Conservation (phyloP, 2,113 vertebrate genomes). For the Brachyhypopomus occidentalis region DNA sequence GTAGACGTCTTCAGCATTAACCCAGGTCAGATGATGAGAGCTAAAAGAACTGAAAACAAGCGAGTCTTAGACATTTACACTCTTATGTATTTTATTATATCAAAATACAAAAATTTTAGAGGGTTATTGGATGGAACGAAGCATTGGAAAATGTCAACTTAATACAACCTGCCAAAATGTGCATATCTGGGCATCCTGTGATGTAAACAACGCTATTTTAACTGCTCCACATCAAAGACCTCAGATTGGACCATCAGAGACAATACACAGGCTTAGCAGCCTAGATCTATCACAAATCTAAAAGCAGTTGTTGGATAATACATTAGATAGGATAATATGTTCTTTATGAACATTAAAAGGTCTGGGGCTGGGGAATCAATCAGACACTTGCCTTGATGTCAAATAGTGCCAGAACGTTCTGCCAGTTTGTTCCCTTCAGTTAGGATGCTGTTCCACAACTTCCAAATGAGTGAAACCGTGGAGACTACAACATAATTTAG, state of each 20-base stretch:
- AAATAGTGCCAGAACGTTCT: slow-evolving; percentile 18
- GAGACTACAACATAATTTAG: slow-evolving; percentile 41
- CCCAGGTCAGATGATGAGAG: background rate
- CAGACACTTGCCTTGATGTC: background rate
- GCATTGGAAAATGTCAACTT: slow-evolving; percentile 77
- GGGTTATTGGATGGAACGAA: slow-evolving; percentile 78
- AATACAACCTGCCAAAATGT: slow-evolving; percentile 70
- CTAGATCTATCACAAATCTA: background rate
- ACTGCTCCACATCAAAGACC: slow-evolving; percentile 38
- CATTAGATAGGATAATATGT: slow-evolving; percentile 27
- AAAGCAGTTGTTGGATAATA: slow-evolving; percentile 18
- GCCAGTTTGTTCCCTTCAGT: slow-evolving; percentile 29
- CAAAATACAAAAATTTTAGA: slow-evolving; percentile 83
- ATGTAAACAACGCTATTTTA: slow-evolving; percentile 57
- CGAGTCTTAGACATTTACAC: slow-evolving; percentile 28
- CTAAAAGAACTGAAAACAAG: slow-evolving; percentile 3
- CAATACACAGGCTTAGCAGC: slow-evolving; percentile 15
- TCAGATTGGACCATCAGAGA: slow-evolving; percentile 45
- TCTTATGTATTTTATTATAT: slow-evolving; percentile 81
- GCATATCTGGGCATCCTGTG: slow-evolving; percentile 55
- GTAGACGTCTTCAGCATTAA: background rate
- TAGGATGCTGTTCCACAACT: slow-evolving; percentile 31
- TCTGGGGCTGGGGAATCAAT: background rate
- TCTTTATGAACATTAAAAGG: slow-evolving; percentile 10
- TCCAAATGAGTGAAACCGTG: slow-evolving; percentile 40